phyloP scores from a whole-genome alignment of 2,797 vertebrate species.

The Melanotaenia boesemani region DNA sequence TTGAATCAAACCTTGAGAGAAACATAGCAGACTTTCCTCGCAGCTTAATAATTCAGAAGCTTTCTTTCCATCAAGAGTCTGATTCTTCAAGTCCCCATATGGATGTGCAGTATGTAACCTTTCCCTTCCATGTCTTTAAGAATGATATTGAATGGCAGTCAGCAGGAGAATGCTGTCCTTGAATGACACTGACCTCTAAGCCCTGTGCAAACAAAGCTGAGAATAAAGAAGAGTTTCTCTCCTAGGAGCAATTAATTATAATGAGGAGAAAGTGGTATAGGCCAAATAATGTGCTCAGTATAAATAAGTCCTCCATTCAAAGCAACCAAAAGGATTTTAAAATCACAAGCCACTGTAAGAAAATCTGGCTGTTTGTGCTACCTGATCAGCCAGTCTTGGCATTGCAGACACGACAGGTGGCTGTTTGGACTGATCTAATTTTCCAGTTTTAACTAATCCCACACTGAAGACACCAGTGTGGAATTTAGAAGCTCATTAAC shows the following conservation, averaged over 20 bases:
- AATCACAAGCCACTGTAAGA: neutral
- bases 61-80: neutral
- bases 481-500: conserved; percentile 27
- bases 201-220: conserved; percentile 6
- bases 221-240: neutral
- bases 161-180: conserved; percentile 10
- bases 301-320: neutral
- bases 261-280: conserved; percentile 8
- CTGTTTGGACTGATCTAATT: conserved; percentile 28
- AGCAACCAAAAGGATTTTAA: neutral
- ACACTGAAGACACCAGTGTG: conserved; percentile 19
- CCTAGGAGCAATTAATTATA: conserved; percentile 29
- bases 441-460: conserved; percentile 33
- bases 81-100: neutral
- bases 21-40: neutral
- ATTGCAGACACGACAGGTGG: conserved; percentile 19
- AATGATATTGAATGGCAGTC: conserved; percentile 33
- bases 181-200: conserved; percentile 30
- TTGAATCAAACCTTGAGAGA: neutral
- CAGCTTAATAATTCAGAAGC: neutral
- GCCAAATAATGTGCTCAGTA: conserved; percentile 15
- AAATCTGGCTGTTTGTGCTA: neutral
- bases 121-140: conserved; percentile 24
- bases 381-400: neutral
- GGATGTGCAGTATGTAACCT: neutral